Base-by-base conservation (phyloP, 2,888 invertebrate genomes). In the Lycia hirtaria region DNA sequence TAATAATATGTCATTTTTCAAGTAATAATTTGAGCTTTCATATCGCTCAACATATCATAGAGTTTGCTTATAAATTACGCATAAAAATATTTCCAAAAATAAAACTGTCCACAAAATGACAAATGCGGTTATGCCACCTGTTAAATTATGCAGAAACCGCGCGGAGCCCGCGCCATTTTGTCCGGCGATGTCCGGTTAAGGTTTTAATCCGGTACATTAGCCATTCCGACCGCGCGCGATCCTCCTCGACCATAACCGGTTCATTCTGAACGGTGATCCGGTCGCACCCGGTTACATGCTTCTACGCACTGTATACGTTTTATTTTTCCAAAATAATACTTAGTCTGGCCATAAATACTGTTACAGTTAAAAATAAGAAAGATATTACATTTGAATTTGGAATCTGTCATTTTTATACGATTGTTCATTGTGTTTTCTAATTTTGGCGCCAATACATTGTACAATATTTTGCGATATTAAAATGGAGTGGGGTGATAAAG, bases 201-300 rank as follows among this genome's bases (percentile, higher is more conserved):
- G 68, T 72, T 68, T 69, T 70, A 71, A 74, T 68, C 76, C 71
- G 68, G 69, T 62, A 64, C 66, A 75, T 79, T 75, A 75, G 67
- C 62, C 67, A 76, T 73, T 73, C 68, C 66, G 62, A 62, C 69
- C 76, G 69, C 70, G 72, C 76, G 68, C 54, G 65, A 69, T 72
- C 73, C 72, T 71, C 69, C 49, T 72, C 70, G 67, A 65, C 64
- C 66, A 64, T 64, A 56, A 56, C 55, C 45, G 58, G 61, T 59
- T 60, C 60, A 66, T 67, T 67, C 62, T 51, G 45, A 62, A 60
- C 58, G 60, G 59, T 65, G 60, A 63, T 60, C n/a, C n/a, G n/a
- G n/a, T 61, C 59, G 32, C 58, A 60, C 53, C 56, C 55, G 49
- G 65, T 55, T 62, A 56, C 49, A 56, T n/a, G 22, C 9, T 12